Base-by-base conservation (phyloP, 2,888 invertebrate species). In the Dorcus hopei region DNA sequence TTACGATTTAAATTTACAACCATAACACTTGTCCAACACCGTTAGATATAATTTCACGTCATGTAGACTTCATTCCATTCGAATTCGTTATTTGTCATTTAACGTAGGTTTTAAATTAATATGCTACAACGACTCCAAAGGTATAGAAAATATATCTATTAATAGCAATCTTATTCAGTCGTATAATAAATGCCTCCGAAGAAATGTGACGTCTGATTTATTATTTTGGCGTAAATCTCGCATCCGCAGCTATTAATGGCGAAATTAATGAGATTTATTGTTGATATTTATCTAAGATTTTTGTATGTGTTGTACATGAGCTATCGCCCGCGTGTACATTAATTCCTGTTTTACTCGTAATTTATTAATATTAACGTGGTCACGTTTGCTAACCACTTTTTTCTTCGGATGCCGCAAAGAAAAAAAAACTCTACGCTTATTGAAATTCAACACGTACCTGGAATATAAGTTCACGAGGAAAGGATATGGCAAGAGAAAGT, bases 241-340 rank as follows among this genome's bases (percentile, higher is more conserved):
- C 40, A 26, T 41, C 11, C 42, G 42, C 41, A 43, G 41, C 33
- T 52, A 52, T 52, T 52, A 52, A 52, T 52, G 43, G 26, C 23
- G 41, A 42, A 52, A 41, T 42, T 39, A 52, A 52, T 52, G 41
- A 42, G 41, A 52, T 42, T 52, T 52, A 52, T 52, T 52, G 19
- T 52, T 19, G 43, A 41, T 52, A 52, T 52, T 52, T 52, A 52
- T 52, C 42, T 26, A 52, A 52, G 45, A 45, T 11, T 45, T 45
- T 45, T 45, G 23, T 23, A 5, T 7, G 26, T 33, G 26, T 7
- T 33, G 26, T 7, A 7, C 26, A 33, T 33, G 26, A 33, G 26
- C 26, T 33, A 33, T 33, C 26, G 26, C 19, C 19, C 19, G 19
- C 26, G 7, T 33, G 26, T 33, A 33, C 26, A 33, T 33, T 33